These are phyloP conservation scores for Sorex maritimensis DNA, from an alignment of 2,797 vertebrate species.

Conservation along the genomic window DNA sequence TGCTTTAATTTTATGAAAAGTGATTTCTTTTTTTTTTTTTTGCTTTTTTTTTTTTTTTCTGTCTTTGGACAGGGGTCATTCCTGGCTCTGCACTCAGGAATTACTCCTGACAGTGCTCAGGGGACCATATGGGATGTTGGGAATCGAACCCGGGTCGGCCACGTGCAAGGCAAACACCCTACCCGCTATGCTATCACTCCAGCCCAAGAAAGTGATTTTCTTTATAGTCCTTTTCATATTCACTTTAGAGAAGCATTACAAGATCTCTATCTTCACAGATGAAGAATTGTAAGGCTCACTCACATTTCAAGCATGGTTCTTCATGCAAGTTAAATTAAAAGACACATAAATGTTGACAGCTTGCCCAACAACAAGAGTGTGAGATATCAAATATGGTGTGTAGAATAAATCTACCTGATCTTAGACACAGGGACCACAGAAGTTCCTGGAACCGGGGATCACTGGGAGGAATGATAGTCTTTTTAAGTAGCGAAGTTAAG, in stretches of 20 bases:
- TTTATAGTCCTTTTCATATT: background rate
- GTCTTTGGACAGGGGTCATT: too few species aligned
- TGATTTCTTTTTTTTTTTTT: too few species aligned
- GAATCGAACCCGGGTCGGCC: too few species aligned
- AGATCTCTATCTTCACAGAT: conserved; percentile 27
- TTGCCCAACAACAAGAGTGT: background rate
- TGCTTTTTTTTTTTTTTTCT: too few species aligned
- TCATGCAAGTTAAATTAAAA: background rate
- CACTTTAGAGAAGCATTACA: background rate
- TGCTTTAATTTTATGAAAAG: background rate
- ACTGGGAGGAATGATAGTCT: background rate
- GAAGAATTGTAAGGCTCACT: background rate
- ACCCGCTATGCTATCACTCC: too few species aligned
- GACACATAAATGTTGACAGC: background rate
- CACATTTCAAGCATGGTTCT: background rate
- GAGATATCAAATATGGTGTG: background rate
- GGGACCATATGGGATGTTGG: too few species aligned
- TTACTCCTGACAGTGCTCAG: too few species aligned
- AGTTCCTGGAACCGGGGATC: background rate
- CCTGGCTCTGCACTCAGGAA: background rate
- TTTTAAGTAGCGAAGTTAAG: background rate
- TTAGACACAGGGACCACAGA: background rate
- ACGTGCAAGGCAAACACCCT: too few species aligned
- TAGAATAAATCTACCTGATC: background rate
- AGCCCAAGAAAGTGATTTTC: background rate